Percentiles rank a stretch among this genome's conserved stretches.
phyloP scores from a whole-genome alignment of 1,140 invertebrate species.

The Mya arenaria region DNA sequence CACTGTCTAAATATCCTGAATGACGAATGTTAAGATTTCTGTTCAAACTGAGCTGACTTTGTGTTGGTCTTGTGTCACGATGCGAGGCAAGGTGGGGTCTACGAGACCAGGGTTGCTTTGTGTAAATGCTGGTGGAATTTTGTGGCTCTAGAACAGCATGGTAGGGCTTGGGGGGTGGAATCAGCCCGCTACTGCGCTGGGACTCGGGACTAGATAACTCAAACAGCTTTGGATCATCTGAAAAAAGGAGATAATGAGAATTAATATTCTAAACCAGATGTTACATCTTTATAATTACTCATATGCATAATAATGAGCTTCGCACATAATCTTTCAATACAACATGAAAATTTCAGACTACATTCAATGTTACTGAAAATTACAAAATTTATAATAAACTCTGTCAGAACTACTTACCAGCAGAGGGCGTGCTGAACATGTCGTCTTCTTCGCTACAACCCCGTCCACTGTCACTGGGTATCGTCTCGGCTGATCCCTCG shows the following conservation, averaged over 20 bases:
- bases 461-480: slow-evolving; percentile 48
- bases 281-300: neutral
- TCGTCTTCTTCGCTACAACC: slow-evolving; percentile 53
- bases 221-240: slow-evolving; percentile 55
- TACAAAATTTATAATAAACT: no score
- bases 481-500: slow-evolving; percentile 47
- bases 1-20: slow-evolving; percentile 16
- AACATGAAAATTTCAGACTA: no score
- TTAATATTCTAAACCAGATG: neutral
- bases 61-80: slow-evolving; percentile 12
- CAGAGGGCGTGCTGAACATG: slow-evolving; percentile 37
- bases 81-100: slow-evolving; percentile 27
- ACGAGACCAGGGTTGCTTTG: slow-evolving; percentile 40
- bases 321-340: no score
- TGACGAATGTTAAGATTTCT: slow-evolving; percentile 27
- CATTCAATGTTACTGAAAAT: no score
- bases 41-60: slow-evolving; percentile 19
- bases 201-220: slow-evolving; percentile 51
- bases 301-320: no score
- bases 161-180: neutral
- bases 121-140: slow-evolving; percentile 17
- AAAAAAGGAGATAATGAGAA: slow-evolving; percentile 30
- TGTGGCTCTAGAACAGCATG: neutral
- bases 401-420: slow-evolving; percentile 44
- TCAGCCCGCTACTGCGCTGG: slow-evolving; percentile 10